Conservation (phyloP, 2,113 vertebrate genomes). For the Salvelinus sp. region DNA sequence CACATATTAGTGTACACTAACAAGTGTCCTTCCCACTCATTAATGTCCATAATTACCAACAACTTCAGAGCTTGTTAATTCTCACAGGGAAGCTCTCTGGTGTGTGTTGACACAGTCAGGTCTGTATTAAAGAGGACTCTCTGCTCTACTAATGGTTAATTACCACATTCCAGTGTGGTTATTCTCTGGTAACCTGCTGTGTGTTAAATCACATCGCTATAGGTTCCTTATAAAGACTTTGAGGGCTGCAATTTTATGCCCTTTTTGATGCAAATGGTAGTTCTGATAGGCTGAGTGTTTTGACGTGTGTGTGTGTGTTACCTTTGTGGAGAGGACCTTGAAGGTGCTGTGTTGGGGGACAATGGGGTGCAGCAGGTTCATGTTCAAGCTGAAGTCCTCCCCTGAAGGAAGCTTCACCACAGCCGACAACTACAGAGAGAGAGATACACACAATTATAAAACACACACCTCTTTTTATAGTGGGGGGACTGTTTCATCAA, state of each 20-base stretch:
- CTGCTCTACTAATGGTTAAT: too few species aligned
- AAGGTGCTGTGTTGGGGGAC: conserved; percentile 87
- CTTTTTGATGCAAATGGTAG: too few species aligned
- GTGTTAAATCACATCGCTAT: too few species aligned
- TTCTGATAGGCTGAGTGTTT: too few species aligned
- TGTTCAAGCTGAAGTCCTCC: conserved; percentile 81
- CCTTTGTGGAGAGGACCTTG: conserved; percentile 94
- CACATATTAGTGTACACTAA: conserved; percentile 62
- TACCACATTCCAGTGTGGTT: conserved; percentile 4
- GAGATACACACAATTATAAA: background rate
- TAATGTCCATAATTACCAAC: conserved; percentile 66
- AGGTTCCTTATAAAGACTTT: too few species aligned
- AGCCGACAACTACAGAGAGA: conserved; percentile 76
- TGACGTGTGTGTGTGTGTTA: conserved; percentile 39
- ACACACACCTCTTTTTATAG: too few species aligned
- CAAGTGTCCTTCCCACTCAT: conserved; percentile 64
- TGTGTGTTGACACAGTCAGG: conserved; percentile 2
- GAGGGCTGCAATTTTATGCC: too few species aligned
- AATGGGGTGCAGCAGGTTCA: conserved; percentile 84
- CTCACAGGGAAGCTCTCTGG: background rate
- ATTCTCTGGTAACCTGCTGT: conserved; percentile 4
- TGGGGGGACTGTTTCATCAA: too few species aligned
- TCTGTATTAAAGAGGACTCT: background rate
- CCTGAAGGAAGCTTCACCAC: conserved; percentile 82
- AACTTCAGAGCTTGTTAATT: conserved; percentile 51